phyloP scores from a whole-genome alignment of 37 sponge, comb jelly and placozoan genomes.

The Oopsacas minuta region DNA sequence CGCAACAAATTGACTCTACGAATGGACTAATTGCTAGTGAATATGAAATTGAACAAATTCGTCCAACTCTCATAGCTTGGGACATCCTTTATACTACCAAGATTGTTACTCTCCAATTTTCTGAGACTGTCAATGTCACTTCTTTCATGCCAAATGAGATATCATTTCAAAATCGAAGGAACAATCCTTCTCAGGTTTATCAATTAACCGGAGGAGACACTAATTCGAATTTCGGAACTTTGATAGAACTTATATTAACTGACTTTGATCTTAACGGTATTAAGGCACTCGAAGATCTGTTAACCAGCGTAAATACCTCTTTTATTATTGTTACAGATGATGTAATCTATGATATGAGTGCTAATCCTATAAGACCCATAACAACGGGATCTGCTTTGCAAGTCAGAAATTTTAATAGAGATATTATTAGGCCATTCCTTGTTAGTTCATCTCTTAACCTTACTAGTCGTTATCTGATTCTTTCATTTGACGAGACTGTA shows the following conservation, averaged over 20 bases:
- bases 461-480: conserved; percentile 35
- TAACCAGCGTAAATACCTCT: conserved; percentile 39
- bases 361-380: conserved; percentile 39
- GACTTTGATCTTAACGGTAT: conserved; percentile 42
- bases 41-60: conserved; percentile 35
- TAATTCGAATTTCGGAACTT: conserved; percentile 23
- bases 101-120: conserved; percentile 44
- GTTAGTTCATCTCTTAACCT: conserved; percentile 46
- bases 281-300: conserved; percentile 39
- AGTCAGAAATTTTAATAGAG: conserved; percentile 30
- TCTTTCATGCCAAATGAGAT: conserved; percentile 41
- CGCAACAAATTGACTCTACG: conserved; percentile 21
- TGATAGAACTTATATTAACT: conserved; percentile 36
- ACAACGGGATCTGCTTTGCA: conserved; percentile 23
- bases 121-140: conserved; percentile 53
- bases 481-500: conserved; percentile 80
- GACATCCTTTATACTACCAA: conserved; percentile 47
- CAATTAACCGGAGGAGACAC: conserved; percentile 49
- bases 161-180: conserved; percentile 29
- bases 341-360: conserved; percentile 55
- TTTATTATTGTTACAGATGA: conserved; percentile 40
- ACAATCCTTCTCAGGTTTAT: conserved; percentile 27
- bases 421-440: conserved; percentile 48
- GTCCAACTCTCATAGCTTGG: conserved; percentile 35
- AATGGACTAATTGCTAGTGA: conserved; percentile 25